phyloP scores from a whole-genome alignment of 2,797 vertebrate genomes.

The Cossypha niveicapilla region DNA sequence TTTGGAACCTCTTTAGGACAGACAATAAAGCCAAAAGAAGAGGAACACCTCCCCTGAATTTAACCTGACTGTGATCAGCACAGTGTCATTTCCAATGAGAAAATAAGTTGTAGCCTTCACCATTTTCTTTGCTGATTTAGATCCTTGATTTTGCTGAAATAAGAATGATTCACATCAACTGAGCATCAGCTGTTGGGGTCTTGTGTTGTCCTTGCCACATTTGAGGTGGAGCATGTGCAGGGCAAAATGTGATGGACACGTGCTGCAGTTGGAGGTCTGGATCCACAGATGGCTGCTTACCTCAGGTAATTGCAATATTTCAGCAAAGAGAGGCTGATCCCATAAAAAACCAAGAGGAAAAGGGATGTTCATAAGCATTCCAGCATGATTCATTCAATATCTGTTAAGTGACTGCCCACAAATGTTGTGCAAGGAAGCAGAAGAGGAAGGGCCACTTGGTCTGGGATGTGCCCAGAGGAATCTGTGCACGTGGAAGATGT shows the following conservation, averaged over 20 bases:
- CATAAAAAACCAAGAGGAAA: not conserved
- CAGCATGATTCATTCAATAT: not conserved
- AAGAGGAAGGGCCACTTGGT: not conserved
- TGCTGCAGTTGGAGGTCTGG: not conserved
- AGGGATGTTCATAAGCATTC: not conserved
- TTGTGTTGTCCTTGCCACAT: not conserved
- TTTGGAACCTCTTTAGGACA: not conserved
- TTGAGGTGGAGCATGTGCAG: rapidly evolving
- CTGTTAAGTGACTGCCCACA: not conserved
- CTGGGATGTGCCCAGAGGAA: not conserved
- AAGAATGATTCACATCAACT: not conserved
- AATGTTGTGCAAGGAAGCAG: slow-evolving; percentile 6
- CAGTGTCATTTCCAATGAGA: rapidly evolving
- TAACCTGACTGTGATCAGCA: not conserved
- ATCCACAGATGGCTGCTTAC: not conserved
- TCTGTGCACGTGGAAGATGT: not conserved
- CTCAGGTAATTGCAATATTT: not conserved
- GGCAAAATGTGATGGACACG: not conserved
- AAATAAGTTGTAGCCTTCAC: not conserved
- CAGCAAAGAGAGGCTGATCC: not conserved
- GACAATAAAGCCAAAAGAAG: not conserved
- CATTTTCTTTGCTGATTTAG: not conserved
- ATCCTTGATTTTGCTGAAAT: not conserved
- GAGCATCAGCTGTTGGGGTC: not conserved
- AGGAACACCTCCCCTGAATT: not conserved